Percentiles rank a stretch among this genome's conserved stretches.
Evolutionary conservation across 1,140 invertebrate genomes (phyloP).

Genomic region (Periplaneta americana): DNA sequence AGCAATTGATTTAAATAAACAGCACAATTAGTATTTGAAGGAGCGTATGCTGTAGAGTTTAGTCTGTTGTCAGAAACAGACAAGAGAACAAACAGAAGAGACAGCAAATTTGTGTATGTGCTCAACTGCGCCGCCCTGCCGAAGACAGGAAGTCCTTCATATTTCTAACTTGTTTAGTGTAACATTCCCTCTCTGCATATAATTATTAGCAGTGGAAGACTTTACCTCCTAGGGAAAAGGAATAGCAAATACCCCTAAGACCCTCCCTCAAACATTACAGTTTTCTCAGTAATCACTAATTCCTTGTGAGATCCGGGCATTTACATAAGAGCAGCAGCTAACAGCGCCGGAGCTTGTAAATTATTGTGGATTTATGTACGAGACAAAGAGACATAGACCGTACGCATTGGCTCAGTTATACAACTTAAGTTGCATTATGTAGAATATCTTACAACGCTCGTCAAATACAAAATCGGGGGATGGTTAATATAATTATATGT

Average conservation of each 20-base stretch:
- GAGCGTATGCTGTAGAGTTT: background rate
- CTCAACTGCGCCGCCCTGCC: background rate
- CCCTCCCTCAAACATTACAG: background rate
- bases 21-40: background rate
- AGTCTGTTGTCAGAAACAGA: background rate
- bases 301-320: background rate
- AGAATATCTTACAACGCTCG: background rate
- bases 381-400: too few relatives aligned
- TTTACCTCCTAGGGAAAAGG: background rate
- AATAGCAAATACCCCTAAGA: background rate
- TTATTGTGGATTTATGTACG: background rate
- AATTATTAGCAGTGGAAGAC: background rate
- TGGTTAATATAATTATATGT: background rate
- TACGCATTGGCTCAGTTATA: background rate
- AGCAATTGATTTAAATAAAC: too few relatives aligned
- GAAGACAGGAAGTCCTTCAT: background rate
- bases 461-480: background rate
- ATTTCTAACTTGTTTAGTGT: background rate
- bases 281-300: background rate
- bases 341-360: background rate
- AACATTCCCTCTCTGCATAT: background rate
- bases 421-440: background rate
- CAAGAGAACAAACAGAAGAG: background rate
- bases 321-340: background rate
- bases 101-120: background rate